Conservation (phyloP, 2,113 vertebrate genomes). For the Actenoides hombroni region DNA sequence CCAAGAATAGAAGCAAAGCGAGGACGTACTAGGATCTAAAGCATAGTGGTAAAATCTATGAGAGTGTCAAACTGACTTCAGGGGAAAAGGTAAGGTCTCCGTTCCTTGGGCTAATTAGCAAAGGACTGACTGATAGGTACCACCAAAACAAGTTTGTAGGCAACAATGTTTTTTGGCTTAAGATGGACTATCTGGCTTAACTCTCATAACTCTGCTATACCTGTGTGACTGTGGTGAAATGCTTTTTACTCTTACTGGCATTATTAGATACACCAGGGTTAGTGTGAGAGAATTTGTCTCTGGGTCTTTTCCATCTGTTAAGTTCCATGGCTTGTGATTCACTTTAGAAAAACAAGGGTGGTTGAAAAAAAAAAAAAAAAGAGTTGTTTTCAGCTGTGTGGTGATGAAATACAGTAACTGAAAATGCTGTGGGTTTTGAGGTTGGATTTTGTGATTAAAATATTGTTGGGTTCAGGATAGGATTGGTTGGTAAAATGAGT, state of each 20-base stretch:
- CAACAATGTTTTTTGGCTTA: not conserved
- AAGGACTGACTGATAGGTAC: not conserved
- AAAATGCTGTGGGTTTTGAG: conserved; percentile 73
- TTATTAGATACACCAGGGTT: not conserved
- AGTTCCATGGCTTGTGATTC: conserved; percentile 58
- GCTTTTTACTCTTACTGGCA: not conserved
- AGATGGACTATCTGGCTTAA: not conserved
- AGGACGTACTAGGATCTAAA: not conserved
- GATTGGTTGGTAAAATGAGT: conserved; percentile 49
- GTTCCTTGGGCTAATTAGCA: not conserved
- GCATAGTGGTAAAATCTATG: not conserved
- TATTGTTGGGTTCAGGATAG: conserved; percentile 55
- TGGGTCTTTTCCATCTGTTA: conserved; percentile 38
- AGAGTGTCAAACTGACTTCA: not conserved
- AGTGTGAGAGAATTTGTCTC: not conserved
- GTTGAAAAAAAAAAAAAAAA: conserved; percentile 40
- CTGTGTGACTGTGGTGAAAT: not conserved
- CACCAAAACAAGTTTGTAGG: not conserved
- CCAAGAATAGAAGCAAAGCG: not conserved
- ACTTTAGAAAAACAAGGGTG: conserved; percentile 57
- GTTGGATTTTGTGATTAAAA: conserved; percentile 72
- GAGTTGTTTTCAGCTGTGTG: conserved; percentile 56
- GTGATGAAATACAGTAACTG: conserved; percentile 70
- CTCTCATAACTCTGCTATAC: not conserved
- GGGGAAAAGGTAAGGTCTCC: not conserved